These are phyloP conservation scores for Zaprionus ghesquierei DNA, from an alignment of 1,140 invertebrate genomes.

Conservation along the genomic window DNA sequence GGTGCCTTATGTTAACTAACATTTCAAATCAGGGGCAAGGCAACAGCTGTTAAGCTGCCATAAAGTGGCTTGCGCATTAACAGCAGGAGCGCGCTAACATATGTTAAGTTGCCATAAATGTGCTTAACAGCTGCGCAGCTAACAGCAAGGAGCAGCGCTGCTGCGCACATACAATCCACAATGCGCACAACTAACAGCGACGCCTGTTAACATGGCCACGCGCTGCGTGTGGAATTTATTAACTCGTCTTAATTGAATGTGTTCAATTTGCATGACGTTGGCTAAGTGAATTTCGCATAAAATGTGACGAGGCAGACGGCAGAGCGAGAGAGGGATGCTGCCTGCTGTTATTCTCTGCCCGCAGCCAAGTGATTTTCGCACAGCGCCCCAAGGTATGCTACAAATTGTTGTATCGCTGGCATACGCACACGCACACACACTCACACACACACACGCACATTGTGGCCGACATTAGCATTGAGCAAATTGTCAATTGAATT, in stretches of 20 bases:
- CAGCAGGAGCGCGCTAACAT: neutral
- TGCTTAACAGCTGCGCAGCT: neutral
- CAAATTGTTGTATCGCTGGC: conserved; percentile 41
- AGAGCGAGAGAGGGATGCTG: neutral
- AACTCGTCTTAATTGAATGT: conserved; percentile 42
- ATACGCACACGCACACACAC: neutral
- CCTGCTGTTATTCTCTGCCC: neutral
- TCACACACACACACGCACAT: conserved; percentile 10
- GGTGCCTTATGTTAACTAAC: neutral
- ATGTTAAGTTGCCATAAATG: conserved; percentile 19
- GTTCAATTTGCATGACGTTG: conserved; percentile 55
- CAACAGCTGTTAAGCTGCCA: neutral
- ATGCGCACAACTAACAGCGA: too few species aligned
- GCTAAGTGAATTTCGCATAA: conserved; percentile 54
- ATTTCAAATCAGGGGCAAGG: neutral
- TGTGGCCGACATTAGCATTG: conserved; percentile 42
- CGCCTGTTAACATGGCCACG: neutral
- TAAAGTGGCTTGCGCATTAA: neutral
- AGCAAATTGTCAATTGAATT: conserved; percentile 70
- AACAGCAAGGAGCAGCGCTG: conserved; percentile 11
- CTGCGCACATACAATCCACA: neutral
- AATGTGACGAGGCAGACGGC: conserved; percentile 10
- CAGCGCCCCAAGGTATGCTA: conserved; percentile 50
- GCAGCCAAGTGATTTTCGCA: conserved; percentile 35
- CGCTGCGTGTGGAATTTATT: conserved; percentile 15